Percentiles rank a stretch among this genome's conserved stretches.
These are phyloP conservation scores for Urocolius indicus DNA, from an alignment of 2,113 vertebrate species.

Conservation along the genomic window DNA sequence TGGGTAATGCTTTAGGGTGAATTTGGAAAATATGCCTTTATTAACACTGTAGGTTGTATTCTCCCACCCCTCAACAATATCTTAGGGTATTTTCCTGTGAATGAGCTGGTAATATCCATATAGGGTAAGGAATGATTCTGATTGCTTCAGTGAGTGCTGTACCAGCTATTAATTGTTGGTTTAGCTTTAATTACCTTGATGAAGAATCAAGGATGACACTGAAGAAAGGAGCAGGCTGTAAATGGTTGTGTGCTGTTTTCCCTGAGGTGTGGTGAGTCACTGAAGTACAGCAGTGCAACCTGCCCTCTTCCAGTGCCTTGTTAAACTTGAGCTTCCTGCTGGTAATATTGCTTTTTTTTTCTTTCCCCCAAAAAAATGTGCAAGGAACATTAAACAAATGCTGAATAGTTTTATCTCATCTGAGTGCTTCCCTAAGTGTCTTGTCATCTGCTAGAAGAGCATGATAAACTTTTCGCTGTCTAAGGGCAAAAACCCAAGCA, in stretches of 20 bases:
- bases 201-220: not conserved
- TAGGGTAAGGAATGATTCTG: not conserved
- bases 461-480: not conserved
- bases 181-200: conserved; percentile 30
- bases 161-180: not conserved
- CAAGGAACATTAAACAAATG: not conserved
- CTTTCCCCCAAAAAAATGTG: rapidly evolving
- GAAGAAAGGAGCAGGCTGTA: not conserved
- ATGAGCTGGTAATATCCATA: not conserved
- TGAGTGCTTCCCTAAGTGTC: not conserved
- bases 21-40: no score
- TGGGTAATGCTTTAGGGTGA: not conserved
- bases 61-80: not conserved
- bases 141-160: not conserved
- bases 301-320: not conserved
- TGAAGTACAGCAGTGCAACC: not conserved
- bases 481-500: not conserved
- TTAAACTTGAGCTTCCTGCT: not conserved
- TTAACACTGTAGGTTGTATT: not conserved
- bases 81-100: not conserved
- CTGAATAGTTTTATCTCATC: not conserved
- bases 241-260: conserved; percentile 1
- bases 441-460: not conserved
- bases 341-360: not conserved
- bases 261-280: not conserved